Percentiles rank a stretch among this genome's conserved stretches.
phyloP scores from a whole-genome alignment of 1,140 invertebrate species.

The Hypothenemus hampei region DNA sequence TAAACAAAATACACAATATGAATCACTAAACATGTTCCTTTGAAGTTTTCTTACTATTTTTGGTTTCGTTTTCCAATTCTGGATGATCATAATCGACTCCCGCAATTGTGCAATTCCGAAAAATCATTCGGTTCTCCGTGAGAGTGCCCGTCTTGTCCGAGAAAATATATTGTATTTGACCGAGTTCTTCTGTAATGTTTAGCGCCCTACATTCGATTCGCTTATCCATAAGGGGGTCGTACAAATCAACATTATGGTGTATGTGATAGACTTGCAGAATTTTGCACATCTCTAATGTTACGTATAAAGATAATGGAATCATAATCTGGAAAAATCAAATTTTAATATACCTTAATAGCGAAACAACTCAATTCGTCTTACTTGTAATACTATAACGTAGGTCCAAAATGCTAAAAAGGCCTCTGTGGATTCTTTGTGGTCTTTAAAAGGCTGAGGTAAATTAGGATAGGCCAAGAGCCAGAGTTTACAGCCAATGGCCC shows the following conservation, averaged over 20 bases:
- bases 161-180: conserved; percentile 94
- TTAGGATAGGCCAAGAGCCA: conserved; percentile 65
- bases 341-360: conserved; percentile 1
- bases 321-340: conserved; percentile 64
- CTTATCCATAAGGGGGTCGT: conserved; percentile 77
- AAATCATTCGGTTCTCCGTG: conserved; percentile 97
- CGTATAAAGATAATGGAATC: conserved; percentile 95
- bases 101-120: conserved; percentile 81
- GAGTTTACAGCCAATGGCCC: conserved; percentile 82
- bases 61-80: conserved; percentile 50
- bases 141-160: conserved; percentile 97
- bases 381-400: conserved; percentile 91
- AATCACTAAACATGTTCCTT: background rate
- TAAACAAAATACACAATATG: background rate
- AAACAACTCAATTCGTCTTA: conserved; percentile 40
- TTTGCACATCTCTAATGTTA: conserved; percentile 96
- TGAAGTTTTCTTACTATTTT: conserved; percentile 24
- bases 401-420: conserved; percentile 91
- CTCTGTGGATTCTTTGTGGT: conserved; percentile 59
- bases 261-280: conserved; percentile 95
- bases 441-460: conserved; percentile 58
- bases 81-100: conserved; percentile 85
- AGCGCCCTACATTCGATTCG: conserved; percentile 90
- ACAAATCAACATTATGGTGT: conserved; percentile 82
- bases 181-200: conserved; percentile 96